Conservation (phyloP, 1,140 invertebrate genomes). For the Dermatophagoides farinae region DNA sequence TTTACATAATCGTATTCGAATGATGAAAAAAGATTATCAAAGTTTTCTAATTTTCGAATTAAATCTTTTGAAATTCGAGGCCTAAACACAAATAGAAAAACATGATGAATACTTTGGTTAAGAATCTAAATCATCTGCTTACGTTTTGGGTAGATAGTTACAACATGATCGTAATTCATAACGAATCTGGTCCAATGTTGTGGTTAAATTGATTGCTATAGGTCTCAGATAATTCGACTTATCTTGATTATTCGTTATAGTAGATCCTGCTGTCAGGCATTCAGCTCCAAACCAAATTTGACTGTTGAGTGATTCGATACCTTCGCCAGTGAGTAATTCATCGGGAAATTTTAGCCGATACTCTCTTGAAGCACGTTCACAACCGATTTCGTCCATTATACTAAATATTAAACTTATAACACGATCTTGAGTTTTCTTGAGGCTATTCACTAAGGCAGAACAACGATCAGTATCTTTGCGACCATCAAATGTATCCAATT, state of each 20-base stretch:
- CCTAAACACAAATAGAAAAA: constrained; percentile 23
- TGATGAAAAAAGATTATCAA: constrained; percentile 84
- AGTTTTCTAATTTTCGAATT: constrained; percentile 27
- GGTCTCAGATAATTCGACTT: constrained; percentile 93
- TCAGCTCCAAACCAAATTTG: constrained; percentile 99
- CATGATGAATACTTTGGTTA: constrained; percentile 11
- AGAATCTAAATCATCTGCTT: neutral
- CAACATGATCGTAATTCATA: constrained; percentile 52
- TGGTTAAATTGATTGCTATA: constrained; percentile 76
- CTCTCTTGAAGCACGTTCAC: constrained; percentile 49
- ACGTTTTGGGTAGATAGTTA: constrained; percentile 8
- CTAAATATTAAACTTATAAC: constrained; percentile 18
- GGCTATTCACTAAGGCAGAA: constrained; percentile 73
- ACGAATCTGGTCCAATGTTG: constrained; percentile 75
- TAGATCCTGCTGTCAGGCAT: constrained; percentile 58
- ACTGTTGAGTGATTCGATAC: constrained; percentile 43
- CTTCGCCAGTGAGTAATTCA: constrained; percentile 74
- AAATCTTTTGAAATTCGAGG: constrained; percentile 58
- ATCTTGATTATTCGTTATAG: constrained; percentile 83
- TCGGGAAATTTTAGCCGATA: constrained; percentile 99
- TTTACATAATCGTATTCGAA: constrained; percentile 89
- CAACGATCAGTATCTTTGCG: constrained; percentile 90
- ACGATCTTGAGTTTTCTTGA: constrained; percentile 35
- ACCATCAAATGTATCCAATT: constrained; percentile 94
- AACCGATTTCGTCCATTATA: constrained; percentile 17